Base-by-base conservation (phyloP, 2,797 vertebrate genomes). In the Pogonophryne albipinna region DNA sequence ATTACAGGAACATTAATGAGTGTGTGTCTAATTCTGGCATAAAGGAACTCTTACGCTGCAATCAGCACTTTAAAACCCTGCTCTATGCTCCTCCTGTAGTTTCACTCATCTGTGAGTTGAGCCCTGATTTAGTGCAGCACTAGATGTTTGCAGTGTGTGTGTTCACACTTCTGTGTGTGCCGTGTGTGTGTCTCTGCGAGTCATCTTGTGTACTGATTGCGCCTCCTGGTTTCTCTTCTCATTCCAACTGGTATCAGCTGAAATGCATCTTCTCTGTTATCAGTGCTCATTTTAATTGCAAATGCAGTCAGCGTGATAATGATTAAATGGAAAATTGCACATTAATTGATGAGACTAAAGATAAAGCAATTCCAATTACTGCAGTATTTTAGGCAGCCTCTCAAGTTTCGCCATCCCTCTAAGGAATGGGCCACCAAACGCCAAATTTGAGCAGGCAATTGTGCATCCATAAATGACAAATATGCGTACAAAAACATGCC, bases 281-380 rank as follows among this genome's bases (percentile, higher is more conserved):
- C 95, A 91, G 91, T 34, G 76, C 93, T 95, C 93, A 95, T 95
- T 95, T 95, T 95, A 96, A 96, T 96, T 96, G 95, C 95, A 95
- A 96, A 95, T 96, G 91, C 93, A 92, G 88, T 13, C 52, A 95
- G 94, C 91, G 93, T 94, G 94, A 92, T 94, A 89, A 94, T 95
- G 94, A 96, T 95, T 96, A 95, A 95, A 95, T 95, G 94, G 94
- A 95, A 95, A 96, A 95, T 96, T 95, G 92, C 94, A 95, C 94
- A 95, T 95, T 96, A 96, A 96, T 96, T 95, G 95, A 96, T 95
- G 94, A 95, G 94, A 95, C 91, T 89, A 93, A 94, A 95, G 95
- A 96, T 96, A 96, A 95, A 95, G 94, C 93, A 91, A 93, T 94
- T 94, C 95, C 94, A 96, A 96, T 96, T 95, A 96, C 91, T 89